Base-by-base conservation (phyloP, 1,140 invertebrate genomes). In the Drosophila teissieri region DNA sequence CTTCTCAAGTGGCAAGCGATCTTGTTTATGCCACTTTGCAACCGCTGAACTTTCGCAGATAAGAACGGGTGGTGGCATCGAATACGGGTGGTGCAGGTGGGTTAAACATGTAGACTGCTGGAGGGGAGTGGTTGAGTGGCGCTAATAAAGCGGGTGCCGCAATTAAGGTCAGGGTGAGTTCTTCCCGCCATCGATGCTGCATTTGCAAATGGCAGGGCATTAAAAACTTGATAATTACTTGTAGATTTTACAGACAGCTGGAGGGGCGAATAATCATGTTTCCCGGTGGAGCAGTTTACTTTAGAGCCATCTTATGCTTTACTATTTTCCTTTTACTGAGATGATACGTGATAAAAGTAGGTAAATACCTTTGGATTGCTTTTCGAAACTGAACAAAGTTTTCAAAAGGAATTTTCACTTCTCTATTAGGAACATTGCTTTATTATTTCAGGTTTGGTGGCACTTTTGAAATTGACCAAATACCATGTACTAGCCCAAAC, bases 1-100 rank as follows among this genome's bases (percentile, higher is more conserved):
- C 62, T 70, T 77, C 78, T 73, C 79, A 89, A 88, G 76, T 88
- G 75, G 70, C 78, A 76, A 73, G 83, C 78, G 84, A 88, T 88
- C 84, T 88, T 89, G 84, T 88, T 88, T 84, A 88, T 88, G 80
- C 42, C 73, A 77, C 45, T 73, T 83, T 77, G 39, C 61, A 62
- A 74, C 60, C 72, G 46, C 79, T 80, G 78, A 56, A 80, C 72
- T 70, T 64, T 46, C 45, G 27, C 78, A 73, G 78, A 81, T 81
- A 81, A 81, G 69, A 51, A 36, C 51, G 42, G 45, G 45, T 12
- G 34, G 49, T 39, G 37, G 31, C 22, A 27, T 22, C 36, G 36
- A 31, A 10, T 34, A 44, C 34, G 57, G 57, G 45, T 27, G 31
- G 42, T 11, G 15, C 5, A 17, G 42, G 17, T 4, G 17, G 17